Evolutionary conservation across 2,888 invertebrate genomes (phyloP), one percentile per base, ranked within the genome.

Genomic region (Incurvaria masculella): DNA sequence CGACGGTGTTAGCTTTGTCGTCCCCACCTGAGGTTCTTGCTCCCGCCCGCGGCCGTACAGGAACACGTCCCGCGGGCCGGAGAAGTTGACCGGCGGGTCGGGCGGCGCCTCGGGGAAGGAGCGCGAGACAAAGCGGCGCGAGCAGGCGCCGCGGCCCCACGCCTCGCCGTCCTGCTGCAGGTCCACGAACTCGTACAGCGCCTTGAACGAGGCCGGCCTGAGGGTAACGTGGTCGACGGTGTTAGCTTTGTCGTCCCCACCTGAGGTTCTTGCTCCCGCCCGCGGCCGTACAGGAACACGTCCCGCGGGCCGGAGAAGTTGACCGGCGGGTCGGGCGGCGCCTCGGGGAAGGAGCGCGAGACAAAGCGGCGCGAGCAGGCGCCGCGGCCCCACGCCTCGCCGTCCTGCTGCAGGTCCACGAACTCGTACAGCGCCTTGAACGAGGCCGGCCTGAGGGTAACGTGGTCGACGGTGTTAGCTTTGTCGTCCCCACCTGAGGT

Each of bases 371-470:
- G 82, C 20, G 89, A 89, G 62, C 94, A 94, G 0, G 81, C 78
- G 0, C 88, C 89, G 26, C 80, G 81, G 4, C 87, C 89, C 72
- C 86, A 87, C 0, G 88, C 84, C 57, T 90, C 85, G 0, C 93
- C 93, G 56, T 92, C 93, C 70, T 92, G 88, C 59, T 91, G 89
- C 8, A 92, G 76, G 64, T 93, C 92, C 40, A 94, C 92, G 62
- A 94, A 94, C 68, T 94, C 94, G 69, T 93, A 94, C 21, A 91
- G 81, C 0, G 92, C 87, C 63, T 89, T 88, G 65, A 93, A 94
- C 58, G 87, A 86, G 43, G 94, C 84, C 1, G 92, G 91, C 59
- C 93, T 92, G 65, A 38, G n/a, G n/a, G n/a, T n/a, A n/a, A n/a
- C n/a, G n/a, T n/a, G n/a, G n/a, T n/a, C n/a, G n/a, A n/a, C n/a